Evolutionary conservation across 1,140 invertebrate genomes (phyloP).

Genomic region (Tigriopus japonicus): DNA sequence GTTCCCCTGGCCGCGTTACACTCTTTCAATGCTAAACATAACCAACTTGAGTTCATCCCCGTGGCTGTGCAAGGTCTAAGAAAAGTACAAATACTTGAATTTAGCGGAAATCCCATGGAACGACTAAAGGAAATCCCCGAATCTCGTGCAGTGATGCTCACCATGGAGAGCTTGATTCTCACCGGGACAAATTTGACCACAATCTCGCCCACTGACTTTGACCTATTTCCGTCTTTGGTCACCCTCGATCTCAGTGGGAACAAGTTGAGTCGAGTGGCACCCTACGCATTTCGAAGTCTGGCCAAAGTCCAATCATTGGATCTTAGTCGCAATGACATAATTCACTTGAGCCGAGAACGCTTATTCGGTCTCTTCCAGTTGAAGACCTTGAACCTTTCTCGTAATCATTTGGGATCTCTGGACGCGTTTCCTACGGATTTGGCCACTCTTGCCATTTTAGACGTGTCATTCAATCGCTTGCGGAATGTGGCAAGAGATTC

Average conservation of each 20-base stretch:
- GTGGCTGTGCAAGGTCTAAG: slow-evolving; percentile 51
- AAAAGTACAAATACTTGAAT: slow-evolving; percentile 47
- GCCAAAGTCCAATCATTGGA: slow-evolving; percentile 55
- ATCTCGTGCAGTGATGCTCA: slow-evolving; percentile 38
- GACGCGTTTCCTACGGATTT: slow-evolving; percentile 62
- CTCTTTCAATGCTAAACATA: background rate
- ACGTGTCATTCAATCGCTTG: slow-evolving; percentile 10
- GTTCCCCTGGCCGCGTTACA: background rate
- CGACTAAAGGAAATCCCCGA: slow-evolving; percentile 38
- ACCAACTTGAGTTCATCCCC: slow-evolving; percentile 24
- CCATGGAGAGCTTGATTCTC: slow-evolving; percentile 56
- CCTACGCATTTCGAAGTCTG: slow-evolving; percentile 57
- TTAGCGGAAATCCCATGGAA: slow-evolving; percentile 57
- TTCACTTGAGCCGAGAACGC: slow-evolving; percentile 61
- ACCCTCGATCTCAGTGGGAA: slow-evolving; percentile 52
- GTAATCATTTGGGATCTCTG: slow-evolving; percentile 56
- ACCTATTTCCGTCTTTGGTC: slow-evolving; percentile 56
- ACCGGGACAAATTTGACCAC: slow-evolving; percentile 61
- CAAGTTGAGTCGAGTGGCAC: slow-evolving; percentile 55
- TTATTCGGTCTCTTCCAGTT: slow-evolving; percentile 52
- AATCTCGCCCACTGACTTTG: slow-evolving; percentile 67
- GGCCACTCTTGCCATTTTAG: slow-evolving; percentile 33
- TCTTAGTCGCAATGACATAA: slow-evolving; percentile 59
- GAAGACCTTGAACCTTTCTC: slow-evolving; percentile 53
- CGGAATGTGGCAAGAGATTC: background rate